Base-by-base conservation (phyloP, 2,797 vertebrate genomes). In the Epinephelus malabaricus region DNA sequence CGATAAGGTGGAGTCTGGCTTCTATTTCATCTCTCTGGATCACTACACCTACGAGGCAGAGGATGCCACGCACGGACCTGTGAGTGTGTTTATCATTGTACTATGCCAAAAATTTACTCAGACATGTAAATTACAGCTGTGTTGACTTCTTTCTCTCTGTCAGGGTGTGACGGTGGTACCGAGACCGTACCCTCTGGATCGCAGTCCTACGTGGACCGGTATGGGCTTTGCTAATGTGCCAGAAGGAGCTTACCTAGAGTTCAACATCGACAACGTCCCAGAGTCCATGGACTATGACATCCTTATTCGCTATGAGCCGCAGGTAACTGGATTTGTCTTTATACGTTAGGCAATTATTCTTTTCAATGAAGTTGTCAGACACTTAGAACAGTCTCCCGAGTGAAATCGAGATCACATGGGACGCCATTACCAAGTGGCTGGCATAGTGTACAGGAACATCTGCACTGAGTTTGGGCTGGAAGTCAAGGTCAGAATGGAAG, bases 41-140 rank as follows among this genome's bases (percentile, higher is more conserved):
- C 97, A 99, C 94, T 99, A 99, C 94, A 97, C 96, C 67, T 99
- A 98, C 0, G 98, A 99, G 91, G 98, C 98, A 0, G 98, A 99
- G 85, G 96, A 97, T 56, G 97, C 97, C 78, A 86, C 70, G 62
- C 94, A 97, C 27, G 97, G 97, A 53, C 97, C 97, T 0, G 98
- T 99, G 90, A 97, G 97, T 96, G 40, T 47, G 5, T 27, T 5
- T 15, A 10, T 47, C 15, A 3, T 2, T 12, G 18, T 0, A 8
- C 40, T 2, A 0, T 3, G 1, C 1, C 7, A 0, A 27, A 11
- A 9, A 0, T 19, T 19, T 5, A 23, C 15, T 8, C 50, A 15
- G 12, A 2, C 12, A 7, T 3, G 17, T 4, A 5, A 17, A 50
- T 12, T 12, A 0, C 59, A 59, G 46, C 34, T 59, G 11, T 18